Evolutionary conservation across 2,797 vertebrate species (phyloP).

Genomic region (Podargus strigoides): DNA sequence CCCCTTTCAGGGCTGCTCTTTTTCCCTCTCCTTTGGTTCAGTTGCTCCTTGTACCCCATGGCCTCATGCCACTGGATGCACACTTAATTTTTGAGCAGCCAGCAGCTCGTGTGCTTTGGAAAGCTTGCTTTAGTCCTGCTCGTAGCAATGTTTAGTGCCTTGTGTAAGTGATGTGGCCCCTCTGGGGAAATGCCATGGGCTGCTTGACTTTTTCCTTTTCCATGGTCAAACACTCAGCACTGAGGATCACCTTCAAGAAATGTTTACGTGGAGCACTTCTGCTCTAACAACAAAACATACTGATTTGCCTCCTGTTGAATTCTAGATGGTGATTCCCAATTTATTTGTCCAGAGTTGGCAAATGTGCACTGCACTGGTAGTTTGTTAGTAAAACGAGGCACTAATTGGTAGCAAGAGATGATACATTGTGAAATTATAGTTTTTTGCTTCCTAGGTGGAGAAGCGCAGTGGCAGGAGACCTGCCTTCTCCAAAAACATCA

Average conservation of each 20-base stretch:
- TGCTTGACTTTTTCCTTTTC: background rate
- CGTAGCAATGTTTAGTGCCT: background rate
- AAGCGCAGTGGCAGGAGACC: background rate
- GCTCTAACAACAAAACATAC: background rate
- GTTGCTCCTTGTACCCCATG: background rate
- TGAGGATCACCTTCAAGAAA: background rate
- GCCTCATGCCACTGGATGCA: background rate
- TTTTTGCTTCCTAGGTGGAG: background rate
- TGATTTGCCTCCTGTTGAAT: background rate
- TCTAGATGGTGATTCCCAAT: background rate
- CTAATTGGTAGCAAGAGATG: conserved; percentile 22
- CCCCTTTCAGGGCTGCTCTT: conserved; percentile 12
- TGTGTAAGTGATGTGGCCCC: background rate
- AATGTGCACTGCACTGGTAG: background rate
- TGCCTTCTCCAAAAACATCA: background rate
- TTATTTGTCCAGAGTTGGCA: background rate
- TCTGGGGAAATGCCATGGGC: background rate
- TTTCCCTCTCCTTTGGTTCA: background rate
- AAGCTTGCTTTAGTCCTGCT: background rate
- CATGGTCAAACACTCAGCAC: background rate
- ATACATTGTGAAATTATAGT: background rate
- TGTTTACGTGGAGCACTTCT: background rate
- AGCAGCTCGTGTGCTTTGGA: background rate
- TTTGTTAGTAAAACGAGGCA: conserved; percentile 33
- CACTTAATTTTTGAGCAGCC: background rate